phyloP scores from a whole-genome alignment of 2,888 invertebrate species.

The Melanophora roralis region DNA sequence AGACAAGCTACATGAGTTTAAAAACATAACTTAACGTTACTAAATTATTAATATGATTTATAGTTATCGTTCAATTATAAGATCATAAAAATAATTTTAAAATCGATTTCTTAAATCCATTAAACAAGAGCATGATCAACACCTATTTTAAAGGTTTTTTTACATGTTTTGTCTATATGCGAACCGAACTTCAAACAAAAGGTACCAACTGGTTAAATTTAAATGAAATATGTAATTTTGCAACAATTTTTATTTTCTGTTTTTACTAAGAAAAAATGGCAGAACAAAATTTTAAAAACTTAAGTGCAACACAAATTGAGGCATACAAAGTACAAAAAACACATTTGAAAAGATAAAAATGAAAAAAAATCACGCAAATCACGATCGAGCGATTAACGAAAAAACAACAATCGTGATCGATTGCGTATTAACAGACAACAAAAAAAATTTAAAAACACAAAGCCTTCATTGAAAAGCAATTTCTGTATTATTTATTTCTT shows the following conservation, averaged over 20 bases:
- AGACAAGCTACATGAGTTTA: neutral
- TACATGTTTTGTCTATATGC: neutral
- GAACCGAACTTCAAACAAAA: neutral
- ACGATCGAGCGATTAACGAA: slow-evolving; percentile 75
- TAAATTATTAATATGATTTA: slow-evolving; percentile 29
- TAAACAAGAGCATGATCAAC: slow-evolving; percentile 32
- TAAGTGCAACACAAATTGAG: neutral
- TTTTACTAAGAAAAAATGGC: neutral
- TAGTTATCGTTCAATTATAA: slow-evolving; percentile 50
- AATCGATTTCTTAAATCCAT: slow-evolving; percentile 44
- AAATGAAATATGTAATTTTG: slow-evolving; percentile 52
- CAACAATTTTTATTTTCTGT: slow-evolving; percentile 45
- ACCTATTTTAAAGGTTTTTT: slow-evolving; percentile 9
- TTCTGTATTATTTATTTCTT: slow-evolving; percentile 7
- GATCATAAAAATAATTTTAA: slow-evolving; percentile 53
- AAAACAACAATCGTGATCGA: slow-evolving; percentile 51
- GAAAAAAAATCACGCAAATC: slow-evolving; percentile 74
- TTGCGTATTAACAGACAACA: slow-evolving; percentile 42
- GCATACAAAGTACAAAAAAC: no score
- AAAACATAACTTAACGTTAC: neutral
- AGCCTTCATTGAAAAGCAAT: slow-evolving; percentile 37
- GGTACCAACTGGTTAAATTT: slow-evolving; percentile 13
- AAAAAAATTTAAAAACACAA: neutral
- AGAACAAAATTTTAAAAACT: no score
- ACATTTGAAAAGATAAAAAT: no score